These are phyloP conservation scores for Bicyclus anynana DNA, from an alignment of 1,140 invertebrate genomes.

Conservation along the genomic window DNA sequence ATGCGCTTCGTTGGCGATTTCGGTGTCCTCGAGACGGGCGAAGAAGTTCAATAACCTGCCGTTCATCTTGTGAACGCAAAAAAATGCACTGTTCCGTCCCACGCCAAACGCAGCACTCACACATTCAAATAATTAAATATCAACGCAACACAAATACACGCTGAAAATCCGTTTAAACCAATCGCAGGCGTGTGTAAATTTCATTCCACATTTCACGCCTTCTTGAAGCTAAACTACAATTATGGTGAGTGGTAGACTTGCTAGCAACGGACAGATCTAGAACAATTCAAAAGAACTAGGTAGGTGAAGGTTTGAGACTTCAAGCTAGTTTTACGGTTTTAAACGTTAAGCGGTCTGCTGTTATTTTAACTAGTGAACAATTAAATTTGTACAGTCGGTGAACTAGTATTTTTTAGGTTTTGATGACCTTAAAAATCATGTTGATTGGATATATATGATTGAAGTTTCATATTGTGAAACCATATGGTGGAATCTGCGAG, in stretches of 20 bases:
- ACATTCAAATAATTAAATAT: conserved; percentile 42
- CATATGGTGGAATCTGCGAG: no score
- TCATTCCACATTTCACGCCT: conserved; percentile 26
- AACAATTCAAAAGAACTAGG: background rate
- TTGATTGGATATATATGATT: no score
- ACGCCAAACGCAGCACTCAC: conserved; percentile 62
- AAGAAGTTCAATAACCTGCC: conserved; percentile 59
- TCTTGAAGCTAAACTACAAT: conserved; percentile 6
- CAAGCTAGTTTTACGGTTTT: no score
- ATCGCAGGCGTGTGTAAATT: conserved; percentile 18
- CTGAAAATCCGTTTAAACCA: conserved; percentile 22
- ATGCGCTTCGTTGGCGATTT: conserved; percentile 64
- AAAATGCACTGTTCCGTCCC: conserved; percentile 71
- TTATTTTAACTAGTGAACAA: no score
- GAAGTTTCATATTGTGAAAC: no score
- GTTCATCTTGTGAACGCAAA: conserved; percentile 70
- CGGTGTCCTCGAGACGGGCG: conserved; percentile 62
- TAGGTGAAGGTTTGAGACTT: no score
- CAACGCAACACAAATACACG: conserved; percentile 20
- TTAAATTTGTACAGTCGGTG: no score
- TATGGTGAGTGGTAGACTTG: background rate
- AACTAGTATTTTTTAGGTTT: no score
- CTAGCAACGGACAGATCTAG: background rate
- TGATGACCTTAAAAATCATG: no score
- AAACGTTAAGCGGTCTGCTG: no score